Percentiles rank a stretch among this genome's conserved stretches.
Evolutionary conservation across 2,888 invertebrate genomes (phyloP).

Genomic region (Andricus quercusramuli): DNA sequence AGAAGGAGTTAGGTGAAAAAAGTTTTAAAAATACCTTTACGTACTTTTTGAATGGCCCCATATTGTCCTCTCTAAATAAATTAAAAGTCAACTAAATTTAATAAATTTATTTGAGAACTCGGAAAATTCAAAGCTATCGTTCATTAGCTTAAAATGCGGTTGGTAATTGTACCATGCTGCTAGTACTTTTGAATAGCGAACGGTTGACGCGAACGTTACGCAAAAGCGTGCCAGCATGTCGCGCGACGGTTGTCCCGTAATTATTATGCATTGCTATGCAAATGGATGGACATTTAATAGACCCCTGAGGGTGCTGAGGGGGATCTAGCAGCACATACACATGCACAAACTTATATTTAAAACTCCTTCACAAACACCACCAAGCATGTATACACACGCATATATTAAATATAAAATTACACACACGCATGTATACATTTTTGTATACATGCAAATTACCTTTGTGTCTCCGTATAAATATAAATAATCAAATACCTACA

Average conservation of each 20-base stretch:
- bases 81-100: background rate
- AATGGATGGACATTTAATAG: constrained; percentile 72
- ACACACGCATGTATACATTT: background rate
- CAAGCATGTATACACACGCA: background rate
- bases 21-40: too few relatives aligned
- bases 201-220: constrained; percentile 34
- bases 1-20: too few relatives aligned
- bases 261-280: constrained; percentile 74
- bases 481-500: background rate
- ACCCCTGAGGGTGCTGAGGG: constrained; percentile 46
- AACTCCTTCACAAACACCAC: background rate
- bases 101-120: background rate
- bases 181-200: constrained; percentile 44
- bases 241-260: constrained; percentile 58
- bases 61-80: background rate
- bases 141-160: constrained; percentile 24
- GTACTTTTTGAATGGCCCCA: too few relatives aligned
- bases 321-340: background rate
- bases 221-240: constrained; percentile 46
- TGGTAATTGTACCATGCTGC: constrained; percentile 14
- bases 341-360: background rate
- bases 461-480: background rate
- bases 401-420: background rate
- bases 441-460: background rate
- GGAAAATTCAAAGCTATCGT: constrained; percentile 13